Conservation (phyloP, 2,888 invertebrate species). For the Cotesia congregata region DNA sequence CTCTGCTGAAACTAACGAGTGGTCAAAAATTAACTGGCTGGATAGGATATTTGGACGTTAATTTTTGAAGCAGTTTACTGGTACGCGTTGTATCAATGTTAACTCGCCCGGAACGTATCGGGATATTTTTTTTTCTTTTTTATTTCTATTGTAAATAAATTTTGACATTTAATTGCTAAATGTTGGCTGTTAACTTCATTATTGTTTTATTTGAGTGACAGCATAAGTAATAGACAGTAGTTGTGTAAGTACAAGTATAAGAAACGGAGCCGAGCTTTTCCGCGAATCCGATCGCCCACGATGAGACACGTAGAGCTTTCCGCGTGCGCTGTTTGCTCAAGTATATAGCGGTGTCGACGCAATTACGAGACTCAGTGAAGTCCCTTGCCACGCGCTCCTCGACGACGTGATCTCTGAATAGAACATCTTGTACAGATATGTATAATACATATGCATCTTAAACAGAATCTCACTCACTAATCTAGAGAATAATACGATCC, state of each 20-base stretch:
- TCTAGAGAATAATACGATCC: conserved; percentile 40
- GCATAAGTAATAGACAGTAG: too few species aligned
- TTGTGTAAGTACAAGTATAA: too few species aligned
- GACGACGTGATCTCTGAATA: conserved; percentile 36
- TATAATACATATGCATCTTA: conserved; percentile 18
- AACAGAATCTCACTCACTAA: conserved; percentile 33
- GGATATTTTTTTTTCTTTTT: neutral
- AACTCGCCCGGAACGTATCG: neutral
- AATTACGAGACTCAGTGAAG: conserved; percentile 25
- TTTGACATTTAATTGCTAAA: conserved; percentile 10
- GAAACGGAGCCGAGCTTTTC: neutral
- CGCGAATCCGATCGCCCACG: conserved; percentile 22
- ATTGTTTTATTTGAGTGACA: too few species aligned
- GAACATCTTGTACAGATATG: conserved; percentile 34
- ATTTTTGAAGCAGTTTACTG: neutral
- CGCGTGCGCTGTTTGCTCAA: neutral
- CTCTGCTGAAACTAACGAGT: conserved; percentile 17
- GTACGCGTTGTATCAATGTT: neutral
- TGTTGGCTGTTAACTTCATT: too few species aligned
- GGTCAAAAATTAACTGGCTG: conserved; percentile 30
- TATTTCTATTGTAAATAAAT: neutral
- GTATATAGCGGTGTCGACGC: conserved; percentile 27
- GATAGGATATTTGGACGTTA: neutral
- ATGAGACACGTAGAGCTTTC: conserved; percentile 12
- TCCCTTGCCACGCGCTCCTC: neutral